Evolutionary conservation across 2,888 invertebrate genomes (phyloP), one percentile per base, ranked within the genome.

Genomic region (Lathronympha strigana): DNA sequence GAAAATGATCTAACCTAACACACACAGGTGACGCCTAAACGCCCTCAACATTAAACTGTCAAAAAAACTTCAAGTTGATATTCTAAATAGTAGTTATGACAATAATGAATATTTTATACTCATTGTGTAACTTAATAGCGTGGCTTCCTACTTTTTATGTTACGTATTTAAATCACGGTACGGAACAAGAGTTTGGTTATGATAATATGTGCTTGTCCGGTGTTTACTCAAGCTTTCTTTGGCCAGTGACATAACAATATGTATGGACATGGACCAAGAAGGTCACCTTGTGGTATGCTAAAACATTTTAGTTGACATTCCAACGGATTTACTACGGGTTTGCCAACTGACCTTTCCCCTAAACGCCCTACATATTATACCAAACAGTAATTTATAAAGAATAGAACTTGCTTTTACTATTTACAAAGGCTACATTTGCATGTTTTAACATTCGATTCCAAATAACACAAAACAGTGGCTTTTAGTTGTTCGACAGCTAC

Each of bases 101-200:
- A 63, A 63, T 45, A 50, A 17, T 36, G 43, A 50, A 51, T 36
- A 25, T 51, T 64, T 58, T 15, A 36, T 33, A 31, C 25, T 60
- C 54, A 25, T 64, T 60, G 60, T 40, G 47, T 47, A 66, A 66
- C 28, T 15, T 33, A 33, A 28, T 53, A 25, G 33, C 23, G 17
- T 25, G 25, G 21, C 47, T 54, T 64, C 58, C 38, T 60, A 53
- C 47, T 60, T 43, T 53, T 60, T 28, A 28, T 45, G 54, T 66
- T 66, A 66, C 49, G 66, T 54, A 61, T 66, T 60, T 47, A 66
- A 66, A 66, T 66, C n/a, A 45, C 40, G 49, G 19, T 38, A 47
- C 38, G 50, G 54, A 38, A 63, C 50, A 51, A 49, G 8, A 38
- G 31, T 63, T 63, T 53, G 36, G 51, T 21, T 66, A 60, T 58